Evolutionary conservation across 2,888 invertebrate genomes (phyloP), one percentile per base, ranked within the genome.

Genomic region (Resseliella maxima): DNA sequence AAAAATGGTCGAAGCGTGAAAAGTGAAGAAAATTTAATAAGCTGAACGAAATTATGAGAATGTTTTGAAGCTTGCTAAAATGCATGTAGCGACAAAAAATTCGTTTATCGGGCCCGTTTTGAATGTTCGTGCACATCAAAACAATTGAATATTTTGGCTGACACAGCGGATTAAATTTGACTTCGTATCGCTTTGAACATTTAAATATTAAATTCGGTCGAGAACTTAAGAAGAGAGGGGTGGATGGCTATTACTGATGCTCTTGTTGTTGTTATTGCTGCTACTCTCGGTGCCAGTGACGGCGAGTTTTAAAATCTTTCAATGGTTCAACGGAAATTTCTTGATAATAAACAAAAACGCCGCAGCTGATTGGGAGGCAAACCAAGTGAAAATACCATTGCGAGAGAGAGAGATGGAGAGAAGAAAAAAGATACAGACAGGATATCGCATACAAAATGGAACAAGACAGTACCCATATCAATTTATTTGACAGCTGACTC

Each of bases 401-500:
- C 35, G 15, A 38, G 5, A n/a, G 0, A 38, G 38, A 12, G n/a
- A 81, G 15, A 38, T 36, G 5, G 0, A 38, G 38, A 64, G n/a
- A 72, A 35, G 35, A 72, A 72, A 72, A 36, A 72, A 72, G 85
- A 85, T 41, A 85, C 50, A 85, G 21, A 86, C 86, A 86, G 86
- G 86, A 86, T 86, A 86, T 86, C 38, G 41, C 41, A 85, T 85
- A 50, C 83, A 83, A 83, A 83, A 83, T 83, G 50, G 50, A 46
- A 46, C 83, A 59, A 86, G 86, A 81, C 86, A 83, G 36, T 54
- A 86, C 86, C 86, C 86, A 86, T 86, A 86, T 86, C 86, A 86
- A 86, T 72, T 36, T 83, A 86, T 86, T 81, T 86, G 86, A 86
- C 86, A 86, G 86, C 86, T 86, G 86, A 86, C 86, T 86, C 24